These are phyloP conservation scores for Ophioninae sp. DNA, from an alignment of 2,888 invertebrate genomes.

Conservation along the genomic window DNA sequence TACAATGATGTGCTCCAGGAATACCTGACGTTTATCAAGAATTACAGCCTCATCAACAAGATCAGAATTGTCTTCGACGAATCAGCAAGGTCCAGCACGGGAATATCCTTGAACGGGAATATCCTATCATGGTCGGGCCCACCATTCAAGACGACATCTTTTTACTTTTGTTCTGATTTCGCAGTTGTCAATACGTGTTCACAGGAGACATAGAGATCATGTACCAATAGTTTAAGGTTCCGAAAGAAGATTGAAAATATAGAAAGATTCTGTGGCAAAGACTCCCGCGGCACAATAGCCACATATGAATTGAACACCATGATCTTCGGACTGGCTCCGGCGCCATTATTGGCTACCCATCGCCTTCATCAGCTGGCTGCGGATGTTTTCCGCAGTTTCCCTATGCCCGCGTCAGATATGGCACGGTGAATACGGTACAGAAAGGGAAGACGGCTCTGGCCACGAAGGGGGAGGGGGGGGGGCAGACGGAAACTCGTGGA, in stretches of 20 bases:
- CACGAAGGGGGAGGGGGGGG: too few species aligned
- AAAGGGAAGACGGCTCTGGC: too few species aligned
- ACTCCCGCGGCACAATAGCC: too few species aligned
- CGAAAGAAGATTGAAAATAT: constrained; percentile 60
- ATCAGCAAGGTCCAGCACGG: constrained; percentile 64
- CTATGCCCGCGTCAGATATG: too few species aligned
- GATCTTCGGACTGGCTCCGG: too few species aligned
- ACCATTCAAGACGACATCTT: constrained; percentile 66
- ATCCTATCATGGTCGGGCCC: constrained; percentile 66
- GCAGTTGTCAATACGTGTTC: constrained; percentile 64
- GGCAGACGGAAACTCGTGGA: too few species aligned
- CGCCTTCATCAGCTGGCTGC: too few species aligned
- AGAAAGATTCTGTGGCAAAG: too few species aligned
- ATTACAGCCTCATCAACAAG: background rate
- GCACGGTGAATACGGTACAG: too few species aligned
- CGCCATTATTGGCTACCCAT: too few species aligned
- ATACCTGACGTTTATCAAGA: constrained; percentile 48
- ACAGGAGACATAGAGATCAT: constrained; percentile 73
- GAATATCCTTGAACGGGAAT: constrained; percentile 68
- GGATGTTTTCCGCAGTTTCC: too few species aligned
- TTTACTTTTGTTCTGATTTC: constrained; percentile 65
- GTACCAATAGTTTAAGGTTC: constrained; percentile 67
- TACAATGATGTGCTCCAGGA: constrained; percentile 53
- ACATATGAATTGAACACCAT: too few species aligned
- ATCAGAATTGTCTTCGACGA: constrained; percentile 66